phyloP scores from a whole-genome alignment of 2,797 vertebrate species.

The Propithecus deckenii region DNA sequence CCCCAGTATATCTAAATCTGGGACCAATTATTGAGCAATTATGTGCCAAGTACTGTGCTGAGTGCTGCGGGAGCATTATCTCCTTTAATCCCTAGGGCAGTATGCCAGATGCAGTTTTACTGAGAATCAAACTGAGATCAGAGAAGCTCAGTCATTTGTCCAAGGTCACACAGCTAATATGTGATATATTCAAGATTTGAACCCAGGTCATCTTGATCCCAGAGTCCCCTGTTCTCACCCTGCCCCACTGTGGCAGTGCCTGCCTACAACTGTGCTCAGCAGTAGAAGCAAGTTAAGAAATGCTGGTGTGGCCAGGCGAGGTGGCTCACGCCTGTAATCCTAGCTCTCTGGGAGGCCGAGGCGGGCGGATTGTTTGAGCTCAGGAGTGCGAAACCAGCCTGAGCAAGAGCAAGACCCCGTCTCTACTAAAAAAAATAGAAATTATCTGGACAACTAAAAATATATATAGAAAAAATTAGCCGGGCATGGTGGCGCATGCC shows the following conservation, averaged over 20 bases:
- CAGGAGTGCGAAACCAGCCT: no score
- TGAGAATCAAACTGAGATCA: background rate
- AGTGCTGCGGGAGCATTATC: background rate
- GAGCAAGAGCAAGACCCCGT: no score
- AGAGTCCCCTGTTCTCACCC: background rate
- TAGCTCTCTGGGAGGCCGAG: no score
- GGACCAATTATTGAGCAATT: background rate
- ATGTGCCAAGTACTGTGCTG: background rate
- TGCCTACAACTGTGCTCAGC: background rate
- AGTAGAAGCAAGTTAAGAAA: background rate
- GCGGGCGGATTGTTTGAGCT: no score
- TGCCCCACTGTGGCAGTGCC: background rate
- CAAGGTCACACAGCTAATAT: background rate
- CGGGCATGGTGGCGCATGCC: no score
- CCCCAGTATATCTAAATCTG: background rate
- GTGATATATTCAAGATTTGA: background rate
- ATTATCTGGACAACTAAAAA: no score
- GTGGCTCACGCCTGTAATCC: no score
- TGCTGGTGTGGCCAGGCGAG: no score
- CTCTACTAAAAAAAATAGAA: no score
- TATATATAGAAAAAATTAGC: no score
- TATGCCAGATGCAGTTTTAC: background rate
- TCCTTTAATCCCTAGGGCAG: background rate
- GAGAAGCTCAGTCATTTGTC: background rate
- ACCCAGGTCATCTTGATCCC: background rate